Percentiles rank a stretch among this genome's conserved stretches.
Evolutionary conservation across 2,888 invertebrate species (phyloP).

Genomic region (Cantharis flavilabris): DNA sequence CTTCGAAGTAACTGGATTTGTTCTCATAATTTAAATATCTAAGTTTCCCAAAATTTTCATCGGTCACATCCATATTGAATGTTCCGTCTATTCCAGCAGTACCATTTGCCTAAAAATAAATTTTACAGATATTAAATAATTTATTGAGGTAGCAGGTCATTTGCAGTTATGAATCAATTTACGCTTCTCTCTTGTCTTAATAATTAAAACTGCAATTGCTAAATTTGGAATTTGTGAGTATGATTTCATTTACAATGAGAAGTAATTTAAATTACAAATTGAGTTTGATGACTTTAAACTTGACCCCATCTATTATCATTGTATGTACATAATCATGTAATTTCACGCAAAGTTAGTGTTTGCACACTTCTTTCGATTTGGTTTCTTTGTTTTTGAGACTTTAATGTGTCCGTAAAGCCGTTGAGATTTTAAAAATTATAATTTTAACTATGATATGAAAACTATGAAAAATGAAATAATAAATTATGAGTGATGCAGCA

Average conservation of each 20-base stretch:
- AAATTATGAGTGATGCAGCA: too few species aligned
- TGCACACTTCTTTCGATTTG: too few species aligned
- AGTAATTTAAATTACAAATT: not conserved
- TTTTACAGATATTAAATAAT: not conserved
- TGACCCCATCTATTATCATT: not conserved
- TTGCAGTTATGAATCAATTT: not conserved
- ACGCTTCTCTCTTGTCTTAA: not conserved
- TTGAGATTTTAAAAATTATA: too few species aligned
- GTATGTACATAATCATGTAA: not conserved
- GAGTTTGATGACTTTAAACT: not conserved
- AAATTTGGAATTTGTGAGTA: not conserved
- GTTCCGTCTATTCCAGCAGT: slow-evolving; percentile 72
- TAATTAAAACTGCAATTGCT: not conserved
- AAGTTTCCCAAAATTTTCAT: slow-evolving; percentile 71
- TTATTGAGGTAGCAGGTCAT: not conserved
- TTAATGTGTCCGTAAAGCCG: too few species aligned
- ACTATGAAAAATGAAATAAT: too few species aligned
- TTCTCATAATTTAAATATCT: slow-evolving; percentile 73
- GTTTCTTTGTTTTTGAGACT: too few species aligned
- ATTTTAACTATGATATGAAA: too few species aligned
- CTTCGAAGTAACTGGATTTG: slow-evolving; percentile 58
- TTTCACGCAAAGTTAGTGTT: too few species aligned
- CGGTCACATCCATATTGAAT: slow-evolving; percentile 72
- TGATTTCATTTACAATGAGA: not conserved
- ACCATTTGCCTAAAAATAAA: slow-evolving; percentile 69